Conservation (phyloP, 2,797 vertebrate species). For the Leontopithecus rosalia region DNA sequence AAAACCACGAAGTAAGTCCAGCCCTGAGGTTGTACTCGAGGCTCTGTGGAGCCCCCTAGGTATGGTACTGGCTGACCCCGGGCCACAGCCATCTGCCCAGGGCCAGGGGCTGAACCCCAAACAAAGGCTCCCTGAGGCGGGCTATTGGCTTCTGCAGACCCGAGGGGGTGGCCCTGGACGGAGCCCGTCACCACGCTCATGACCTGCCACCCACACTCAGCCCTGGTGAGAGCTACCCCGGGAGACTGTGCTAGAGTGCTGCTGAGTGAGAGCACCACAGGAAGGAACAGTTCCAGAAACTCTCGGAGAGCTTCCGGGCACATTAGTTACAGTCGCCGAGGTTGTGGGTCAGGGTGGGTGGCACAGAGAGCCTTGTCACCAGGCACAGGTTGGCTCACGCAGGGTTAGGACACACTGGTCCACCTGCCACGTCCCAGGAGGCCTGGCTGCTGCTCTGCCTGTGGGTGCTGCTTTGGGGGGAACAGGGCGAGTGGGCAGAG, state of each 20-base stretch:
- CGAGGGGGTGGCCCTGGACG: fast-evolving
- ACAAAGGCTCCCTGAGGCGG: not conserved
- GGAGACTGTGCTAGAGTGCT: not conserved
- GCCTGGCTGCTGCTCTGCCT: not conserved
- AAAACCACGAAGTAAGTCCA: not conserved
- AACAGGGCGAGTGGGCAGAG: fast-evolving
- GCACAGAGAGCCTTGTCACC: not conserved
- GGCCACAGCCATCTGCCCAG: not conserved
- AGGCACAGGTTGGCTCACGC: not conserved
- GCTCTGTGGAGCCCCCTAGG: fast-evolving
- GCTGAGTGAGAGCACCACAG: not conserved
- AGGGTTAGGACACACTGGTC: fast-evolving
- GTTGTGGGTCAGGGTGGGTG: not conserved
- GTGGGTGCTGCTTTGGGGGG: not conserved
- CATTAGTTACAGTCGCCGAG: not conserved
- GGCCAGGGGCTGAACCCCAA: not conserved
- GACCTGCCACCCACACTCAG: not conserved
- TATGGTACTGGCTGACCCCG: fast-evolving
- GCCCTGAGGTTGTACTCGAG: not conserved
- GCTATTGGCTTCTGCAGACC: not conserved
- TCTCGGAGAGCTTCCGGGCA: not conserved
- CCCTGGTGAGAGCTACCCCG: not conserved
- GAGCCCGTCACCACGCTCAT: not conserved
- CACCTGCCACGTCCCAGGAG: not conserved
- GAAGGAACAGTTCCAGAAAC: not conserved